Conservation (phyloP, 2,888 invertebrate genomes). For the Carabus problematicus region DNA sequence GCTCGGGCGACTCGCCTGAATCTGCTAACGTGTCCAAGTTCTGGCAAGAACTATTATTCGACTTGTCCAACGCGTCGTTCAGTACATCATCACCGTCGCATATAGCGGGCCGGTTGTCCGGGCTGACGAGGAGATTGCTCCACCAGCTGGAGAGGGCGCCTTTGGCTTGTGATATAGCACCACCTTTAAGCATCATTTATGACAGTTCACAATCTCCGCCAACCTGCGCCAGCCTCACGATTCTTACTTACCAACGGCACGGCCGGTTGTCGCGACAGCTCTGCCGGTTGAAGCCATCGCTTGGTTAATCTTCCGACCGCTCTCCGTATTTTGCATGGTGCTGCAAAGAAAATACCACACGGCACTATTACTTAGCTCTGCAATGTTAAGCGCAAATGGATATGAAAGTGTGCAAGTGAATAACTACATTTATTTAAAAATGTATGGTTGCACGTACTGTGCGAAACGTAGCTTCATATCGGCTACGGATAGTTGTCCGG, state of each 20-base stretch:
- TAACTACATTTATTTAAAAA: constrained; percentile 9
- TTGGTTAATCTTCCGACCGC: constrained; percentile 91
- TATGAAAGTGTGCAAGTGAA: background rate
- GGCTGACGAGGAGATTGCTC: constrained; percentile 71
- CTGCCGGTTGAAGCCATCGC: constrained; percentile 91
- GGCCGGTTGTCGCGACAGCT: constrained; percentile 82
- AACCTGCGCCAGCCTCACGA: no score
- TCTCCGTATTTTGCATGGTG: constrained; percentile 93
- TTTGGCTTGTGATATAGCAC: constrained; percentile 86
- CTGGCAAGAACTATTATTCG: constrained; percentile 11
- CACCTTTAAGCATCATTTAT: constrained; percentile 71
- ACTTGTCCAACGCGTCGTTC: constrained; percentile 6
- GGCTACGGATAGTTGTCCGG: constrained; percentile 91
- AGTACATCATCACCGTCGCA: constrained; percentile 28
- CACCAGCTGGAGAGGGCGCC: constrained; percentile 89
- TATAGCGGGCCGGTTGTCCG: constrained; percentile 49
- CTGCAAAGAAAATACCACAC: constrained; percentile 61
- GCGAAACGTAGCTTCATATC: constrained; percentile 92
- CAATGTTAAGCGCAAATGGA: background rate
- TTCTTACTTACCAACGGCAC: constrained; percentile 69
- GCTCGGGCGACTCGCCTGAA: background rate
- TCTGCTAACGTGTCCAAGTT: background rate
- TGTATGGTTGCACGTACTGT: constrained; percentile 71
- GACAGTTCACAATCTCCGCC: no score
- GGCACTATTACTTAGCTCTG: background rate